These are phyloP conservation scores for Parapristionchus giblindavisi DNA, from an alignment of 2,888 invertebrate species.

Conservation along the genomic window DNA sequence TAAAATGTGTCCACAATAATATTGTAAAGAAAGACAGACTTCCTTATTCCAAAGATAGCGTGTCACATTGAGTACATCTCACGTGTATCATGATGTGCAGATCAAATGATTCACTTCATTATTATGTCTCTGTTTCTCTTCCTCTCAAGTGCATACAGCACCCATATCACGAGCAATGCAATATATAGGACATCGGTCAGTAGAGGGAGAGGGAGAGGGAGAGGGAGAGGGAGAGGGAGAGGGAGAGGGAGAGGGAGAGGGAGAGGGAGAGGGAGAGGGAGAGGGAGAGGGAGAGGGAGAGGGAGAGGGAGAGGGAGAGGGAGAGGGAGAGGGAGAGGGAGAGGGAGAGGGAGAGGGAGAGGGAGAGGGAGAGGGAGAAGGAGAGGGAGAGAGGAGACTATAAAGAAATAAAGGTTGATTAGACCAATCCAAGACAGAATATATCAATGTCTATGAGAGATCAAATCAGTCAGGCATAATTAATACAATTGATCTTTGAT, in stretches of 20 bases:
- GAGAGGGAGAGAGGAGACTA: background rate
- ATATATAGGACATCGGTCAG: background rate
- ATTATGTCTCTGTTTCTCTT: too few species aligned
- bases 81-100: too few species aligned
- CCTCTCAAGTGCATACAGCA: too few species aligned
- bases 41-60: too few species aligned
- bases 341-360: background rate
- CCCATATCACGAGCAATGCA: background rate
- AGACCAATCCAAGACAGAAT: too few species aligned
- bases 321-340: background rate
- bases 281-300: background rate
- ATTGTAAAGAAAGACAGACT: too few species aligned
- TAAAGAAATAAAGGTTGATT: background rate
- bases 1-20: too few species aligned
- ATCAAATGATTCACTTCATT: too few species aligned
- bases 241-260: background rate
- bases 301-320: background rate
- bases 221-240: background rate
- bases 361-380: constrained; percentile 2
- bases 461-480: too few species aligned
- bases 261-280: background rate
- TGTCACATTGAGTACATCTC: too few species aligned
- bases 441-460: too few species aligned
- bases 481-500: too few species aligned
- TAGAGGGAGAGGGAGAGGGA: background rate